These are phyloP conservation scores for Macropis europaea DNA, from an alignment of 2,888 invertebrate genomes.

Conservation along the genomic window DNA sequence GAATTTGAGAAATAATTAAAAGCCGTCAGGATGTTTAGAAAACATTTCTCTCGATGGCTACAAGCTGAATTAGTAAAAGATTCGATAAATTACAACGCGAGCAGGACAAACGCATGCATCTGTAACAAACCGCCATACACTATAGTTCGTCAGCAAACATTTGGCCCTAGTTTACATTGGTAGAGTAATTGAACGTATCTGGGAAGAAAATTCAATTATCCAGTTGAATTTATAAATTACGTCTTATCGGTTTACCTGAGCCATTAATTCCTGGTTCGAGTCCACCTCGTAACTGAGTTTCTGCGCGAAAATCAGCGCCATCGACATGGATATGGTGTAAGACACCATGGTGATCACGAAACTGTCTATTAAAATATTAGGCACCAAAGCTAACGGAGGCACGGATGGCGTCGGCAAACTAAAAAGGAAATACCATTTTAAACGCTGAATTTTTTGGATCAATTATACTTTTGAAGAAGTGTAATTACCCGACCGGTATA, in stretches of 20 bases:
- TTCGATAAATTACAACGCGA: too few species aligned
- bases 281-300: conserved; percentile 88
- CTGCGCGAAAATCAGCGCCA: conserved; percentile 90
- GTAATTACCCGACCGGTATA: conserved; percentile 90
- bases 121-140: too few species aligned
- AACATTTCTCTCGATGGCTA: too few species aligned
- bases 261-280: conserved; percentile 89
- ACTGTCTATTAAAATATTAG: conserved; percentile 83
- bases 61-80: too few species aligned
- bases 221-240: not conserved
- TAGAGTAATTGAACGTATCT: too few species aligned
- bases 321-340: conserved; percentile 89
- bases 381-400: conserved; percentile 84
- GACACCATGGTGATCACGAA: conserved; percentile 89
- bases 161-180: too few species aligned
- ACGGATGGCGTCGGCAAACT: conserved; percentile 85
- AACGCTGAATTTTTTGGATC: not conserved
- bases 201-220: not conserved
- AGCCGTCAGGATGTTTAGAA: too few species aligned
- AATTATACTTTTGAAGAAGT: not conserved
- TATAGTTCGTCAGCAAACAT: too few species aligned
- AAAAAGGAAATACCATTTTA: conserved; percentile 52
- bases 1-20: too few species aligned
- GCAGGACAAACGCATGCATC: too few species aligned
- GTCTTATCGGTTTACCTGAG: conserved; percentile 83